Conservation (phyloP, 2,797 vertebrate species). For the Sylvia borin region DNA sequence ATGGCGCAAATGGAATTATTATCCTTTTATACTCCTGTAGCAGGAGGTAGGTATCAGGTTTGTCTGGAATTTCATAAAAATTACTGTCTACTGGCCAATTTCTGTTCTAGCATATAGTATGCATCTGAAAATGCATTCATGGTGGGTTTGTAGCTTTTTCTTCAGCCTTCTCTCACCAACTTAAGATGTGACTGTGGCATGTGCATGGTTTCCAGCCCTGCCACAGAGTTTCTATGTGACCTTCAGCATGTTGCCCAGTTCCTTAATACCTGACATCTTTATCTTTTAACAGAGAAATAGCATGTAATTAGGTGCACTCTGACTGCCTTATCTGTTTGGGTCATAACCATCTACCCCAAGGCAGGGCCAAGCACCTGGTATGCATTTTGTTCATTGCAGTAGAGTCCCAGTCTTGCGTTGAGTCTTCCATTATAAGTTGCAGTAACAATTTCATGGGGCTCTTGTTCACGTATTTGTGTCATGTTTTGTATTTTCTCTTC, state of each 20-base stretch:
- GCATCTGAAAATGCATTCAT: not conserved
- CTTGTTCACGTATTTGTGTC: not conserved
- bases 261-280: not conserved
- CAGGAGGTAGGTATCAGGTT: not conserved
- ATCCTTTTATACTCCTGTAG: not conserved
- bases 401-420: not conserved
- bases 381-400: not conserved
- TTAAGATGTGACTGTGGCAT: not conserved
- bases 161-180: not conserved
- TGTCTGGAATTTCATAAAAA: not conserved
- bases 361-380: not conserved
- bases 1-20: not conserved
- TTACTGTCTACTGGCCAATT: not conserved
- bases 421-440: not conserved
- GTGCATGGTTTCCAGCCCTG: not conserved
- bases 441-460: not conserved
- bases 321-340: not conserved
- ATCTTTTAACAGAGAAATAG: not conserved
- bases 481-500: not conserved
- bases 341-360: not conserved
- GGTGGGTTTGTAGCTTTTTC: not conserved
- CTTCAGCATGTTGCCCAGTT: not conserved
- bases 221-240: not conserved
- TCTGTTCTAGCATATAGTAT: not conserved
- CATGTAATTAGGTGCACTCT: not conserved